Evolutionary conservation across 2,888 invertebrate species (phyloP), one percentile per base, ranked within the genome.

Genomic region (Ophion ellenae): DNA sequence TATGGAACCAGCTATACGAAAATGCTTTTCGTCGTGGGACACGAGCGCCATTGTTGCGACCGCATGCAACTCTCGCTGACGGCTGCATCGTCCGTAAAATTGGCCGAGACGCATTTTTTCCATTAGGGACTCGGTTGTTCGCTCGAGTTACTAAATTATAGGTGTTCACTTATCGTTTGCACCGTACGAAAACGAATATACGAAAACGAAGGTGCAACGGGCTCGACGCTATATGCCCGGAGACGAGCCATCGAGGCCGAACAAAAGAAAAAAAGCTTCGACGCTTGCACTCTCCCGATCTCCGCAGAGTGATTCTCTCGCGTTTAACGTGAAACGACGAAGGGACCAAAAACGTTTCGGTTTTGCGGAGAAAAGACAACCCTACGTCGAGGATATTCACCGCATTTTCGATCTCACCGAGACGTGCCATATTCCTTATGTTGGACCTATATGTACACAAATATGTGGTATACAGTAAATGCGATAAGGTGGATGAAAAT

Each of bases 101-200:
- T 92, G 90, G 89, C 90, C 90, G 89, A 87, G 90, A 91, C 92
- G 90, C 90, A 91, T 91, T 92, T 92, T 92, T 92, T 75, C 91
- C 92, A 92, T 92, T 92, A 92, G 90, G 90, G 89, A 88, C 87
- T 64, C 67, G 64, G 89, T 92, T 90, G 88, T 90, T 90, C 88
- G 88, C 89, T 89, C 88, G 89, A 89, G 89, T 90, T 90, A 92
- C 90, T 85, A 92, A 92, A 92, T 92, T 92, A 92, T 91, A 92
- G 92, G 92, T 91, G 89, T 87, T 87, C 85, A 86, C 78, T 87
- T 88, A 86, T 86, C 87, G 86, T 82, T 73, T 53, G 80, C 67
- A 81, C 69, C 82, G 84, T 73, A 66, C 71, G 71, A 64, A 79
- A 83, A 79, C 78, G 76, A 75, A 81, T 73, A 73, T 66, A 71